Evolutionary conservation across 2,888 invertebrate genomes (phyloP).

Genomic region (Anarsia innoxiella): DNA sequence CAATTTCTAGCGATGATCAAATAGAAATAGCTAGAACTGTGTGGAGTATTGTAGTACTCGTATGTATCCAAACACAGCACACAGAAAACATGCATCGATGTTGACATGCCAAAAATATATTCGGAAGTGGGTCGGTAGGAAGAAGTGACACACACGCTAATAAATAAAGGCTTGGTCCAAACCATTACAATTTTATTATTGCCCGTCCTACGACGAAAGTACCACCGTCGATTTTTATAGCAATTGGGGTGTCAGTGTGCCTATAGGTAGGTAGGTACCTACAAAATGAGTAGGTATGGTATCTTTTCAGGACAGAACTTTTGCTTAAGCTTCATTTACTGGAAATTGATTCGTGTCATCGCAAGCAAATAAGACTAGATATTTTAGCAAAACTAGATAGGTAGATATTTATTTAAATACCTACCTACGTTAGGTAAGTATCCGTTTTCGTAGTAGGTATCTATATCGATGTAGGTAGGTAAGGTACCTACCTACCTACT

Average conservation of each 20-base stretch:
- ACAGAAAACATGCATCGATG: constrained; percentile 10
- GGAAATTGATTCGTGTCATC: neutral
- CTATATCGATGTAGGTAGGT: neutral
- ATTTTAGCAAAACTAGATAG: neutral
- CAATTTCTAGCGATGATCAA: constrained; percentile 8
- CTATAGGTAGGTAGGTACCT: constrained; percentile 1
- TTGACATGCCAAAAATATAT: constrained; percentile 23
- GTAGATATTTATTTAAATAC: too few species aligned
- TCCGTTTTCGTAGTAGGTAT: neutral
- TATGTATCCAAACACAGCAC: neutral
- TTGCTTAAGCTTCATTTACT: too few species aligned
- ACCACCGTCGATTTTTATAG: constrained; percentile 9
- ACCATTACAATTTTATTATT: constrained; percentile 13
- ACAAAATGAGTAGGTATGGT: too few species aligned
- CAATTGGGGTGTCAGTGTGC: constrained; percentile 5
- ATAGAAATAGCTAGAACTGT: constrained; percentile 2
- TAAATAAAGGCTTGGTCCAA: constrained; percentile 18
- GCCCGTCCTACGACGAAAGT: constrained; percentile 4
- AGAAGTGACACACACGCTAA: neutral
- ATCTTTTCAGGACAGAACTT: too few species aligned
- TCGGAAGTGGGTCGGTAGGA: constrained; percentile 20
- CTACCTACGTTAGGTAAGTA: too few species aligned
- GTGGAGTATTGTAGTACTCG: neutral
- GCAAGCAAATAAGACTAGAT: neutral
- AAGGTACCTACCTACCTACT: constrained; percentile 7